Evolutionary conservation across 1,140 invertebrate species (phyloP).

Genomic region (Drosophila kepulauana): DNA sequence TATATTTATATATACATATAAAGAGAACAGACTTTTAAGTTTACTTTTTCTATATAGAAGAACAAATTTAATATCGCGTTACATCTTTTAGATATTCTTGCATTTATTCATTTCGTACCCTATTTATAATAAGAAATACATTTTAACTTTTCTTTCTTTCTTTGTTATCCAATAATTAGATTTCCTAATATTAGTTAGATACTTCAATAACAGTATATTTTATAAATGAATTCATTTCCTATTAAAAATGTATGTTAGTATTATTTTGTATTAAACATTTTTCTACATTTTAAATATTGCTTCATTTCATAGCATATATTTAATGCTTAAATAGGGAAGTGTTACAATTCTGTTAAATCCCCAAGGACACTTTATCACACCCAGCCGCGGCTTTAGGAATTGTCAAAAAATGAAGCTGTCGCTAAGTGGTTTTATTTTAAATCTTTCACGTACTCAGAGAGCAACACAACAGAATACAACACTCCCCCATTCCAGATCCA

Average conservation of each 20-base stretch:
- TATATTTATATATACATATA: no score
- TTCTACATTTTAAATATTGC: not conserved
- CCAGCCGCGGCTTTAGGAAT: conserved; percentile 61
- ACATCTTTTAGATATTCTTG: no score
- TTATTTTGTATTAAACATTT: no score
- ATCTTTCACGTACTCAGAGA: conserved; percentile 74
- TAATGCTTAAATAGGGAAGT: conserved; percentile 24
- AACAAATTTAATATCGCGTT: no score
- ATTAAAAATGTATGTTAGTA: not conserved
- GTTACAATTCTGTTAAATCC: conserved; percentile 15
- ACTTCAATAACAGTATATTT: no score
- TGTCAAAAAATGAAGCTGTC: conserved; percentile 64
- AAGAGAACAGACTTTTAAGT: no score
- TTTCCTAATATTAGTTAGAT: no score
- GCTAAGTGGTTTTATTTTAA: conserved; percentile 85
- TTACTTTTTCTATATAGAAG: no score
- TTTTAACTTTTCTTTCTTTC: no score
- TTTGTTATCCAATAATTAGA: no score
- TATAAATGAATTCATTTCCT: not conserved
- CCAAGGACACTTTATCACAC: conserved; percentile 66
- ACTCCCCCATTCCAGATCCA: not conserved
- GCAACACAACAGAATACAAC: conserved; percentile 18
- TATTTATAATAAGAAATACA: no score
- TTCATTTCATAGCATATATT: conserved; percentile 29
- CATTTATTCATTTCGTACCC: no score